Conservation (phyloP, 2,113 vertebrate species). For the Psammodynastes pulverulentus region DNA sequence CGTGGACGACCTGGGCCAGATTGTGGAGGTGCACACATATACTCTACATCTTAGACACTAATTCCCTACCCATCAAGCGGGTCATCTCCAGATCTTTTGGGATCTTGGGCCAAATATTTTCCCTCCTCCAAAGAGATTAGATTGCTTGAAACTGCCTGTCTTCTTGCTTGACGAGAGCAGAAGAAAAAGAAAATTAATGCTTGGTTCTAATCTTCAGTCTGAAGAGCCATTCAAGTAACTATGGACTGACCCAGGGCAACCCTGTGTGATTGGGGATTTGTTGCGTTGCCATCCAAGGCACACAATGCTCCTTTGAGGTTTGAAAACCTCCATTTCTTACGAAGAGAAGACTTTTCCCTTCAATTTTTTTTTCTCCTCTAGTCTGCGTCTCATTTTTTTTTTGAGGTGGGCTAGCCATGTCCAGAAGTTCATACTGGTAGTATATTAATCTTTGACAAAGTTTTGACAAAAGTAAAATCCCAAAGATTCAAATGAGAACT, state of each 20-base stretch:
- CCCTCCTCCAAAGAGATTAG: not conserved
- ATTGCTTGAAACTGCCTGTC: not conserved
- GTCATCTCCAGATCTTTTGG: not conserved
- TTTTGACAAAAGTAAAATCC: not conserved
- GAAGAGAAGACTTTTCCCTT: not conserved
- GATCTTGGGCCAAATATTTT: not conserved
- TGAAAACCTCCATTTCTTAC: not conserved
- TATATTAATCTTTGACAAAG: not conserved
- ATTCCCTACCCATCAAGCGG: not conserved
- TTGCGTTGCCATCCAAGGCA: not conserved
- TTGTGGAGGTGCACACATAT: constrained; percentile 79
- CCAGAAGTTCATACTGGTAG: not conserved
- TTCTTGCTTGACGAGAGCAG: not conserved
- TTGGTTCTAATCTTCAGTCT: not conserved
- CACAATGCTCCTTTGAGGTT: not conserved
- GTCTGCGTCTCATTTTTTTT: not conserved
- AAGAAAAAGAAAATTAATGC: not conserved
- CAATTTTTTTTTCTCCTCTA: not conserved
- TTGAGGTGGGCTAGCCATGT: not conserved
- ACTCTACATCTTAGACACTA: not conserved
- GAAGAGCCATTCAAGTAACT: not conserved
- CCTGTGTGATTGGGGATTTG: not conserved
- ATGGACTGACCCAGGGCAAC: not conserved
- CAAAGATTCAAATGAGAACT: not conserved
- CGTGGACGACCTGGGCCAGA: constrained; percentile 83